Evolutionary conservation across 2,888 invertebrate species (phyloP), one percentile per base, ranked within the genome.

Genomic region (Neoscelio sp.): DNA sequence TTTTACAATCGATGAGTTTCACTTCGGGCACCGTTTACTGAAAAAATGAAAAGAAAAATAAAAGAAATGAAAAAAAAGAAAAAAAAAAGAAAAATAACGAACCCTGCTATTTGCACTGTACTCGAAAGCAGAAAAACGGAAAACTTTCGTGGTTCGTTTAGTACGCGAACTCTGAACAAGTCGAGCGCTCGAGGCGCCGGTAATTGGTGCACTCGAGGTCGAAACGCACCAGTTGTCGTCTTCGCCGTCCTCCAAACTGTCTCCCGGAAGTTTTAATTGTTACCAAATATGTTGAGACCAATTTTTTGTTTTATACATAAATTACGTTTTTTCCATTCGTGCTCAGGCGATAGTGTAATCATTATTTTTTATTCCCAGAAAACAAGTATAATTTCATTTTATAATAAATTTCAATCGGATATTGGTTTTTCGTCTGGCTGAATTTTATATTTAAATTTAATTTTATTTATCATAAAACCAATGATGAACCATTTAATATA

Each of bases 131-230:
- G 60, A 76, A 76, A 76, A 76, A 67, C 75, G 68, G 68, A 68
- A 68, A 76, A 76, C 75, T 76, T 76, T 68, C 62, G 65, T 65
- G 74, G 56, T 74, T 67, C 65, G 68, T 76, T 68, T 76, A 76
- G 68, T 76, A 42, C 62, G 68, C 67, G 44, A 68, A 76, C 75
- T 76, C 67, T 60, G 62, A 76, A 67, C 68, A 76, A 76, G 75
- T 76, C 75, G 62, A 54, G 68, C 60, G 68, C 62, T 68, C 62
- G 67, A 76, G 62, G 75, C 68, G 68, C 68, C 67, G 67, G 75
- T 76, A 76, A 76, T 76, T 76, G 75, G 75, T 60, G 50, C 75
- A 76, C 75, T 76, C 75, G 75, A 76, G 60, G 67, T 68, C 60
- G 68, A 76, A 76, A 68, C 68, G 75, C 56, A 76, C 75, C 75